Base-by-base conservation (phyloP, 2,797 vertebrate genomes). In the Notoglanidium macrostoma region DNA sequence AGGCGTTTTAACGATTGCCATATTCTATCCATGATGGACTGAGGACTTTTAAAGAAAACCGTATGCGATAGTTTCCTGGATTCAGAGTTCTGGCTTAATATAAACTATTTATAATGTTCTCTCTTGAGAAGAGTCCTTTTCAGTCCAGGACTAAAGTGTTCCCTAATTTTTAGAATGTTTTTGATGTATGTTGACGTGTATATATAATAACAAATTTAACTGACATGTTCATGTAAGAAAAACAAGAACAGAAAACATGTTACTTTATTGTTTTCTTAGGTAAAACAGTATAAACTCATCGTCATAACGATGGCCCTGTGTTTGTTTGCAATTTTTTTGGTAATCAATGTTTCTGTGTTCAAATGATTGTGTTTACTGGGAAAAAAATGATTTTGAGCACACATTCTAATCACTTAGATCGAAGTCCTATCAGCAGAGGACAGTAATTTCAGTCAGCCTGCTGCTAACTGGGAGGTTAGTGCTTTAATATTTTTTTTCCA, bases 321-420 rank as follows among this genome's bases (percentile, higher is more conserved):
- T 32, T 70, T 83, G 23, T 49, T 32, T 80, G 21, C 29, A 29
- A 44, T 61, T 80, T 17, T 80, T 65, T 46, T 81, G 23, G 23
- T 17, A 65, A 81, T 83, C 81, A 83, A 63, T 76, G 40, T 59
- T 84, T 84, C 51, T 84, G 83, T 84, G 68, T 73, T 49, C 73
- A 73, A 84, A 84, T 84, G 67, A 73, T 46, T 84, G 83, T 84
- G 83, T 73, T 84, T 72, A 84, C 83, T 84, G 83, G 83, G 83
- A 84, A 85, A 85, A 97, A 93, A 95, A 97, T 98, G 98, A 98
- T 97, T 98, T 99, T 98, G 97, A 99, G 98, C 97, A 96, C 97
- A 96, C 96, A 96, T 99, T 99, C 97, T 98, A 98, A 99, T 99
- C 98, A 97, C 97, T 98, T 98, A 98, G 98, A 99, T 99, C 97